Evolutionary conservation across 2,113 vertebrate species (phyloP).

Genomic region (Pristiophorus japonicus): DNA sequence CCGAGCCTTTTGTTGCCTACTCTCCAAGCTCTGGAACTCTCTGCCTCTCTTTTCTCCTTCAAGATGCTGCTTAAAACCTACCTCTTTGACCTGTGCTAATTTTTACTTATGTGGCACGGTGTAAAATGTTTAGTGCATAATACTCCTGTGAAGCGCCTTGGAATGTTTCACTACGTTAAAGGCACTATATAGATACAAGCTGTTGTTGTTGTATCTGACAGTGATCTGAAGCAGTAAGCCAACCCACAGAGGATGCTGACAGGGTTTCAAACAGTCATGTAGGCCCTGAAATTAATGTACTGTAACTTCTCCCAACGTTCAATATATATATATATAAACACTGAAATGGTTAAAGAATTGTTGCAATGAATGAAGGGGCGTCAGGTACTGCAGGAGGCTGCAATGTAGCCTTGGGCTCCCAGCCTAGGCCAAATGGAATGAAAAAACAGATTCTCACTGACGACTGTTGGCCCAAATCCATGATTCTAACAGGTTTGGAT

Average conservation of each 20-base stretch:
- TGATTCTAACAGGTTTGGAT: background rate
- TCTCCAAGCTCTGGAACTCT: too few species aligned
- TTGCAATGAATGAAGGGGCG: background rate
- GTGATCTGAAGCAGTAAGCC: background rate
- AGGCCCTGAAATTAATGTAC: background rate
- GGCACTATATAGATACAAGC: too few species aligned
- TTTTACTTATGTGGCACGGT: too few species aligned
- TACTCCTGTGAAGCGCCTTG: too few species aligned
- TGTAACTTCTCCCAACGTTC: background rate
- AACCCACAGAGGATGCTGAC: background rate
- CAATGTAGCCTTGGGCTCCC: background rate
- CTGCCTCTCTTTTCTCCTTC: too few species aligned
- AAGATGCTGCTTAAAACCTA: too few species aligned
- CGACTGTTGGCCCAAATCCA: background rate
- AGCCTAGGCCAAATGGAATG: background rate
- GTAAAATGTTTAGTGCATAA: too few species aligned
- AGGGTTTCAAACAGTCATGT: background rate
- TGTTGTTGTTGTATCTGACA: too few species aligned
- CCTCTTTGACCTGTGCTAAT: too few species aligned
- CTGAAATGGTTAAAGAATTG: background rate
- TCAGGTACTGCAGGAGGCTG: background rate
- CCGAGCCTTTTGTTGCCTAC: too few species aligned
- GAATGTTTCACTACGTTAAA: too few species aligned
- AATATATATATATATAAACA: background rate
- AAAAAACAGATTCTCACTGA: background rate